A percentile compares a stretch with the other conserved stretches of the same genome.
Evolutionary conservation across 2,888 invertebrate species (phyloP).

Genomic region (Acanthoscelides obtectus): DNA sequence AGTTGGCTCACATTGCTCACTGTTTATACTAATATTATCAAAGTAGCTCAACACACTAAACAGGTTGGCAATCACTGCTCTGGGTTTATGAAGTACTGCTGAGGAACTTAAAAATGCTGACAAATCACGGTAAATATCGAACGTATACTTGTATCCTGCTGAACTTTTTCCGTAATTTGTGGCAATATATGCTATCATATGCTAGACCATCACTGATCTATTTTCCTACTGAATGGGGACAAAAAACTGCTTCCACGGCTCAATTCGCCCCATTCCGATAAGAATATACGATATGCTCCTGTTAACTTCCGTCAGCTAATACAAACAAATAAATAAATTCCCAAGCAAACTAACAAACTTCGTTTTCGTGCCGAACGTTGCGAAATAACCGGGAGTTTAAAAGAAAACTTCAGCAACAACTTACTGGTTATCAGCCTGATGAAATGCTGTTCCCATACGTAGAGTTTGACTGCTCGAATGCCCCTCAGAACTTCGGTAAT

Average conservation of each 20-base stretch:
- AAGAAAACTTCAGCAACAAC: conserved; percentile 30
- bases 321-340: conserved; percentile 16
- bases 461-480: conserved; percentile 84
- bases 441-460: conserved; percentile 92
- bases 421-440: conserved; percentile 63
- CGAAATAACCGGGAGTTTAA: conserved; percentile 15
- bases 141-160: too few relatives aligned
- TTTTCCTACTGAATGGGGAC: background rate
- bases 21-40: too few relatives aligned
- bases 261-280: background rate
- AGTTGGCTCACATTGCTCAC: too few relatives aligned
- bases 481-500: conserved; percentile 84
- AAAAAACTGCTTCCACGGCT: background rate
- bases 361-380: conserved; percentile 15
- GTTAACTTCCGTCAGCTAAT: conserved; percentile 15
- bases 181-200: too few relatives aligned
- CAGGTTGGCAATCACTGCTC: too few relatives aligned
- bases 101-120: too few relatives aligned
- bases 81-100: too few relatives aligned
- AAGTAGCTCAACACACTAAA: too few relatives aligned
- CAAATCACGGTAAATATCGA: too few relatives aligned
- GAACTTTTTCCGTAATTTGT: too few relatives aligned
- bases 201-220: too few relatives aligned
- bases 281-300: background rate
- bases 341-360: conserved; percentile 11